These are phyloP conservation scores for Mola mola DNA, from an alignment of 2,113 vertebrate species.

Conservation along the genomic window DNA sequence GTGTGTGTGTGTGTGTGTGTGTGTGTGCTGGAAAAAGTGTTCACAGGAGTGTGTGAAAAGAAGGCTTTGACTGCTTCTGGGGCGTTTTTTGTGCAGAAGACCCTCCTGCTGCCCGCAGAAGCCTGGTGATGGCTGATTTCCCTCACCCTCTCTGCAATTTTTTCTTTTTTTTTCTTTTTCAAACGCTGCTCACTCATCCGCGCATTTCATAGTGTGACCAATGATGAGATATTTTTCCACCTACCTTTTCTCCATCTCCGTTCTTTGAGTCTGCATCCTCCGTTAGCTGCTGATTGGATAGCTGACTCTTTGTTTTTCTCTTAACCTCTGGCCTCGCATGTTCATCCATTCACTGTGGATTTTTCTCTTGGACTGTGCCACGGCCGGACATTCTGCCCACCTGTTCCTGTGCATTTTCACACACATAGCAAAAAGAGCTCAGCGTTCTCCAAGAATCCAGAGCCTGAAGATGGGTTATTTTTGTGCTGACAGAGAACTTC, in stretches of 20 bases:
- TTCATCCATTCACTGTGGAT: conserved; percentile 25
- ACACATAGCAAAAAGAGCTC: conserved; percentile 34
- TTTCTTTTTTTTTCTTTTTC: conserved; percentile 7
- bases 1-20: conserved; percentile 20
- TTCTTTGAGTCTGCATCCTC: conserved; percentile 27
- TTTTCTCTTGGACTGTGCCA: conserved; percentile 36
- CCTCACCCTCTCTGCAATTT: conserved; percentile 27
- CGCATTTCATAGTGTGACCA: conserved; percentile 43
- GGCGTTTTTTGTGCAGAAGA: conserved; percentile 63
- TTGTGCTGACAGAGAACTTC: conserved; percentile 26
- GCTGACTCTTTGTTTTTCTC: conserved; percentile 27
- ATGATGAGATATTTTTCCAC: conserved; percentile 33
- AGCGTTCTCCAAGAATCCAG: conserved; percentile 34
- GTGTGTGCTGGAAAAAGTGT: conserved; percentile 33
- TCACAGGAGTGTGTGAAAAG: conserved; percentile 65
- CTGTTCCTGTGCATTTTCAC: conserved; percentile 22
- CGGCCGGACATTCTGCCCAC: conserved; percentile 2
- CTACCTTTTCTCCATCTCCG: conserved; percentile 31
- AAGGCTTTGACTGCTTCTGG: conserved; percentile 71
- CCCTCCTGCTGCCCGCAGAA: conserved; percentile 62
- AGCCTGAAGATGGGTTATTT: conserved; percentile 33
- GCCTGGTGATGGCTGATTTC: conserved; percentile 60
- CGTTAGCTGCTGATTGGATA: conserved; percentile 37
- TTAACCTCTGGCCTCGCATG: conserved; percentile 32
- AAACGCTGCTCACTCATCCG: conserved; percentile 39